Base-by-base conservation (phyloP, 2,888 invertebrate genomes). In the Drosophila paranaensis region DNA sequence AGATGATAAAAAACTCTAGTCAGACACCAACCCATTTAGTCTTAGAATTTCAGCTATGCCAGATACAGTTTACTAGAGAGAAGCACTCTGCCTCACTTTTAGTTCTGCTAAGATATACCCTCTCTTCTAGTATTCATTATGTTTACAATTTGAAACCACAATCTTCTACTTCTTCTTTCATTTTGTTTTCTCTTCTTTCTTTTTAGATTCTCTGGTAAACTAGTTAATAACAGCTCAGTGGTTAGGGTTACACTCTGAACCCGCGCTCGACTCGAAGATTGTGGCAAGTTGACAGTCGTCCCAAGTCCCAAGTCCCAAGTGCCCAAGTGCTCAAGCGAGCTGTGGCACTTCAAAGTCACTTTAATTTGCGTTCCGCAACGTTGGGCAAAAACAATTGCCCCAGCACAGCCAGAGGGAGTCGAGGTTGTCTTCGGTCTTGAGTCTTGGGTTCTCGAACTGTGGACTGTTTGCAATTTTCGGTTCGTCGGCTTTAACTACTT, bases 291-390 rank as follows among this genome's bases (percentile, higher is more conserved):
- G 55, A 43, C 69, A 72, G 51, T 13, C n/a, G 25, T 61, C 56
- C 48, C 51, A 61, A 62, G 45, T 61, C 56, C 48, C 51, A 61
- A 62, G 45, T 20, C 60, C 56, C 53, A 63, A 69, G 46, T 54
- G 46, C 70, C 48, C 57, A 39, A 73, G 71, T 55, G 63, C 45
- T 61, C 14, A 46, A 6, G 6, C 11, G n/a, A 48, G 48, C 48
- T 48, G 30, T 39, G 54, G 9, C 54, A 54, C 40, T 30, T 54
- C 54, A 40, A 37, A 53, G 61, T 67, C 48, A 73, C 63, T 64
- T 87, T 74, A 81, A 83, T 85, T 78, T 83, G 70, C 71, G 81
- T 86, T 85, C 76, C 83, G 74, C 81, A 68, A 79, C 73, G 88
- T 67, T 74, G 72, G 63, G 43, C 71, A 71, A 75, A 87, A 82